Conservation (phyloP, 53 echinoderm and acorn worm genomes). For the Temnopleurus reevesii region DNA sequence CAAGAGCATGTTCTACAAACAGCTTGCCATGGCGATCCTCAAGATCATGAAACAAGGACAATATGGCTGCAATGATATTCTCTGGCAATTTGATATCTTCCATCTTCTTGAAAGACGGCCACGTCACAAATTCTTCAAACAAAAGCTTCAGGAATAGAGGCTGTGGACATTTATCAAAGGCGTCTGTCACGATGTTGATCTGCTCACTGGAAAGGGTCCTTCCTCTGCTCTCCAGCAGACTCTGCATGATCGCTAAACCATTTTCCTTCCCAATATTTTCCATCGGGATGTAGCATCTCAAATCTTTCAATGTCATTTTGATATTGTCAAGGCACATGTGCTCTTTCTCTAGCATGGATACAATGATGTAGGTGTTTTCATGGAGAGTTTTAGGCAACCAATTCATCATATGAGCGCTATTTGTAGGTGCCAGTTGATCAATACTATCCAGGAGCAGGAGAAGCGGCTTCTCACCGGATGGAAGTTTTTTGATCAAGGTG, state of each 20-base stretch:
- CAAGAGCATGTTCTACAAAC: constrained; percentile 76
- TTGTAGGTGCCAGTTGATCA: constrained; percentile 73
- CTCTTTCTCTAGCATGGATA: constrained; percentile 78
- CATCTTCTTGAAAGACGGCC: constrained; percentile 72
- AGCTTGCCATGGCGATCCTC: constrained; percentile 78
- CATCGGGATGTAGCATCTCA: constrained; percentile 74
- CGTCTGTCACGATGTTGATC: constrained; percentile 49
- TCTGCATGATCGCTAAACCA: constrained; percentile 70
- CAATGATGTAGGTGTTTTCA: constrained; percentile 61
- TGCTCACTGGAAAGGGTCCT: constrained; percentile 72
- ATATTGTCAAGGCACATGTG: constrained; percentile 72
- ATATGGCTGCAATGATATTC: constrained; percentile 71
- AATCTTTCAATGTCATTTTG: constrained; percentile 55
- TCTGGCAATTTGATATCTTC: constrained; percentile 57
- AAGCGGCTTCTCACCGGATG: constrained; percentile 65
- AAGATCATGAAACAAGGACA: constrained; percentile 69
- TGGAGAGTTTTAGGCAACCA: constrained; percentile 77
- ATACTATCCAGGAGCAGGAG: constrained; percentile 82
- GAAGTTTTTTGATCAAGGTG: constrained; percentile 54
- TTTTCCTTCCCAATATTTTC: constrained; percentile 63
- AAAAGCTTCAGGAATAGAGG: constrained; percentile 84
- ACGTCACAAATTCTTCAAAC: constrained; percentile 75
- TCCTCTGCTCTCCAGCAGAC: constrained; percentile 61
- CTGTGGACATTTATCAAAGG: constrained; percentile 80
- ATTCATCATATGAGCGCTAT: constrained; percentile 87